Conservation (phyloP, 2,113 vertebrate species). For the Irena cyanogastra region DNA sequence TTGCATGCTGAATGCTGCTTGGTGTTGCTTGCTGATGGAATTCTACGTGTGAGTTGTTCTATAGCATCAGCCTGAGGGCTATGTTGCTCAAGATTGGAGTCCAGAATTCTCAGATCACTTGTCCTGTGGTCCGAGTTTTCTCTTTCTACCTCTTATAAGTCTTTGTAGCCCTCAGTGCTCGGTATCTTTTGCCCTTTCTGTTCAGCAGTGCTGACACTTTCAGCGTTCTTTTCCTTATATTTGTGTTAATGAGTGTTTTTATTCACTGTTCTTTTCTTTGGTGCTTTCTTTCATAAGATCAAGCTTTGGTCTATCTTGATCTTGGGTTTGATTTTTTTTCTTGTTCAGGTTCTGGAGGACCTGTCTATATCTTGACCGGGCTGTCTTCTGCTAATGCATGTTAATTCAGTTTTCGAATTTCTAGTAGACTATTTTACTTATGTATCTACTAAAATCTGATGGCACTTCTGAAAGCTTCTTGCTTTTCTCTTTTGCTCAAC, state of each 20-base stretch:
- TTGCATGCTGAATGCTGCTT: background rate
- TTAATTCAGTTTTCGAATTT: background rate
- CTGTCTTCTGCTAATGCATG: background rate
- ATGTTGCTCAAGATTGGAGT: background rate
- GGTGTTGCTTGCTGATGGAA: background rate
- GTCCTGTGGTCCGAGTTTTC: accelerated
- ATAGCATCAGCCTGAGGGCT: accelerated
- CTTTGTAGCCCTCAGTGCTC: background rate
- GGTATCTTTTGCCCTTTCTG: background rate
- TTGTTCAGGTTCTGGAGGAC: background rate
- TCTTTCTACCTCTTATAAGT: background rate
- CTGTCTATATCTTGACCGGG: background rate
- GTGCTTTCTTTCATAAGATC: background rate
- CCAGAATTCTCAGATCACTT: background rate
- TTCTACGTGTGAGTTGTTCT: background rate
- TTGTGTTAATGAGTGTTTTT: background rate
- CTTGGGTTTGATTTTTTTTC: background rate
- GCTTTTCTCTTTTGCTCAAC: background rate
- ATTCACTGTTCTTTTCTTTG: background rate
- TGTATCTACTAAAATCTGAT: background rate
- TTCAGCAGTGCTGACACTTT: background rate
- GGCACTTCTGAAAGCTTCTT: background rate
- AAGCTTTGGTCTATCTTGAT: background rate
- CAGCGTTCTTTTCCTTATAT: background rate
- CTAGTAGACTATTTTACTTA: background rate